Percentiles rank a stretch among this genome's conserved stretches.
Conservation (phyloP, 2,113 vertebrate species). For the Forbesichthys papilliferus region DNA sequence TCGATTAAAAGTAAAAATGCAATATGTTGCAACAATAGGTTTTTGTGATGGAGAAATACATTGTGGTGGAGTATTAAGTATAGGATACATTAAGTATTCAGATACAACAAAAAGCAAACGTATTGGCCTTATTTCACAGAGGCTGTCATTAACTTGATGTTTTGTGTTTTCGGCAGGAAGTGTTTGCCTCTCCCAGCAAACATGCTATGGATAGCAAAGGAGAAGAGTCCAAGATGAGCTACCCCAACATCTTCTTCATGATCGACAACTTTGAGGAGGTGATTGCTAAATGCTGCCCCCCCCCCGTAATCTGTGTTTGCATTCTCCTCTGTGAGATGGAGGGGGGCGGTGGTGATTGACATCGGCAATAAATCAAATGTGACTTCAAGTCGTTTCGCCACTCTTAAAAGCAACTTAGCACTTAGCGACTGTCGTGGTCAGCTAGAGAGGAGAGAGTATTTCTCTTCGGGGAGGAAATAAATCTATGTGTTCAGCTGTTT, state of each 20-base stretch:
- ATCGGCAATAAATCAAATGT: conserved; percentile 19
- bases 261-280: conserved; percentile 99
- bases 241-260: conserved; percentile 99
- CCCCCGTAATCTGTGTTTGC: neutral
- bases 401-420: conserved; percentile 18
- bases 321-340: neutral
- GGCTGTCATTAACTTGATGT: neutral
- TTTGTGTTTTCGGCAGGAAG: conserved; percentile 79
- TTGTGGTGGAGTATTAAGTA: neutral
- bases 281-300: neutral
- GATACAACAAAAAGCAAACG: too few species aligned
- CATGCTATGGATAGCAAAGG: conserved; percentile 99
- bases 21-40: too few species aligned
- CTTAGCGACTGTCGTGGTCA: neutral
- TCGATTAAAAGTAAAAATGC: neutral
- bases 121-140: too few species aligned
- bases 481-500: neutral
- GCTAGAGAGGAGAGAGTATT: neutral
- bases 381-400: conserved; percentile 15
- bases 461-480: conserved; percentile 3
- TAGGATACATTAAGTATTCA: neutral
- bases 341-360: too few species aligned
- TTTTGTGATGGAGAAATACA: too few species aligned
- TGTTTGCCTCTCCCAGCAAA: conserved; percentile 96
- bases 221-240: conserved; percentile 98